A percentile compares a stretch with the other conserved stretches of the same genome.
These are phyloP conservation scores for Antechinus stuartii DNA, from an alignment of 2,113 vertebrate species.

Conservation along the genomic window DNA sequence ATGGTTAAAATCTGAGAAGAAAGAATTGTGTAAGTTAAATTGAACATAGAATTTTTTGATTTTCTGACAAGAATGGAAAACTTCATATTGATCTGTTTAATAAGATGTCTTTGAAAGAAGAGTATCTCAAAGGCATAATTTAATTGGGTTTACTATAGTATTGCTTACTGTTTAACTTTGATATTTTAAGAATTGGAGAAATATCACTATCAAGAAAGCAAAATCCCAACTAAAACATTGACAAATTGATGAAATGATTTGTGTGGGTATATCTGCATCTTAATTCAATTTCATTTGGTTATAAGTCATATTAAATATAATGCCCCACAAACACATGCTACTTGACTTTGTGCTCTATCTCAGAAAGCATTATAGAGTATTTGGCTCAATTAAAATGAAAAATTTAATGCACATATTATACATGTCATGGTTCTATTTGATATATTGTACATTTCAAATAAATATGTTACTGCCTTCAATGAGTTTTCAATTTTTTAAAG, in stretches of 20 bases:
- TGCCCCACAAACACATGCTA: neutral
- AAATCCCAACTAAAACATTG: neutral
- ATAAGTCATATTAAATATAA: neutral
- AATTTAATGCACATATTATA: neutral
- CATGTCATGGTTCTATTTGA: neutral
- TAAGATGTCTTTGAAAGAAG: neutral
- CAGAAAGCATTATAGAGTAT: neutral
- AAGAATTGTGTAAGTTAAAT: constrained; percentile 6
- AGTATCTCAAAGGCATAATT: neutral
- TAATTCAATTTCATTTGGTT: neutral
- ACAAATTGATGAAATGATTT: neutral
- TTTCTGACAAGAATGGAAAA: neutral
- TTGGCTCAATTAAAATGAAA: neutral
- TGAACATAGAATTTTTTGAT: constrained; percentile 12
- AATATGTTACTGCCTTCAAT: neutral
- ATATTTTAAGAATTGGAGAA: neutral
- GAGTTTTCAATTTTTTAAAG: neutral
- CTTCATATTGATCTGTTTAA: neutral
- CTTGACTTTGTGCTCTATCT: neutral
- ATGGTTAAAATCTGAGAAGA: neutral
- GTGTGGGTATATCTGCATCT: neutral
- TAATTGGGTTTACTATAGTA: neutral
- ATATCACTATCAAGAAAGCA: neutral
- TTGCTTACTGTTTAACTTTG: neutral
- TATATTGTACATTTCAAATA: neutral